Evolutionary conservation across 2,888 invertebrate genomes (phyloP).

Genomic region (Germaria angustata): DNA sequence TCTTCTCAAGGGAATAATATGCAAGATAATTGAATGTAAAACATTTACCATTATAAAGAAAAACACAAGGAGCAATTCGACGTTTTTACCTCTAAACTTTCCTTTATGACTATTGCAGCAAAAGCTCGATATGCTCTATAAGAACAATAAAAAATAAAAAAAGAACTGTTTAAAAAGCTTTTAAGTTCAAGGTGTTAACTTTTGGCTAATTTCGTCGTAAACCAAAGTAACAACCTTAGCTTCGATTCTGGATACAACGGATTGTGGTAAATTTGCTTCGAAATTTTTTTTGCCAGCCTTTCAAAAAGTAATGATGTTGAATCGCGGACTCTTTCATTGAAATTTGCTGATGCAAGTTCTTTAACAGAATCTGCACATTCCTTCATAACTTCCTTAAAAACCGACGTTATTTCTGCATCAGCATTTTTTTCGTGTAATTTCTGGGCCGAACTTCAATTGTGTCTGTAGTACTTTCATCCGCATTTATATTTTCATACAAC

Average conservation of each 20-base stretch:
- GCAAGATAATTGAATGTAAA: too few species aligned
- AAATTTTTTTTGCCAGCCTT: slow-evolving; percentile 2
- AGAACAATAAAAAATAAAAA: too few species aligned
- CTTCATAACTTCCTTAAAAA: slow-evolving; percentile 10
- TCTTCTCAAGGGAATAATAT: too few species aligned
- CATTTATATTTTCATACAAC: not conserved
- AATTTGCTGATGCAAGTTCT: not conserved
- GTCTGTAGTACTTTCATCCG: not conserved
- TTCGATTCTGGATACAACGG: slow-evolving; percentile 2
- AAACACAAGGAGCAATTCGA: too few species aligned
- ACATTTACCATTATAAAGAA: too few species aligned
- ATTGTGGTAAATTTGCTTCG: not conserved
- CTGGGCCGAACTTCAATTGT: not conserved
- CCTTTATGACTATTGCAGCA: too few species aligned
- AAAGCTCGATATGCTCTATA: too few species aligned
- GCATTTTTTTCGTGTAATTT: not conserved
- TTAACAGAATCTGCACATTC: not conserved
- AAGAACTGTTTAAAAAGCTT: too few species aligned
- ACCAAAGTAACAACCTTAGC: not conserved
- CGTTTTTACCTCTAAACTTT: too few species aligned
- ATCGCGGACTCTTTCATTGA: not conserved
- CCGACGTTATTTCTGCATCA: not conserved
- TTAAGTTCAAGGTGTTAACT: too few species aligned
- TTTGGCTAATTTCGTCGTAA: not conserved
- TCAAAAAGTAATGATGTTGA: not conserved